These are phyloP conservation scores for Cataglyphis cursor DNA, from an alignment of 2,888 invertebrate genomes.

Conservation along the genomic window DNA sequence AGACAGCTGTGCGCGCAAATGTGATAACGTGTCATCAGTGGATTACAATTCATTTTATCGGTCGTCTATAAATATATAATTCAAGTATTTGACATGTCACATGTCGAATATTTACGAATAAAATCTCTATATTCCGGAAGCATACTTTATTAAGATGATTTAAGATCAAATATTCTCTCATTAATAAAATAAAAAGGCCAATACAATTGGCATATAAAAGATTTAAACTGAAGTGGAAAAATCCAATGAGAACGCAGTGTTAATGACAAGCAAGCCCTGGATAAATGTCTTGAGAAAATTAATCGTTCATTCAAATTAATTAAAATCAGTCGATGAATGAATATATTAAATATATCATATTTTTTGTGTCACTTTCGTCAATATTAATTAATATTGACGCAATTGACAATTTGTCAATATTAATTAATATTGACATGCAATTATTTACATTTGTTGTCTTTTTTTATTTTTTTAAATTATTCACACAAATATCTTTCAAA, in stretches of 20 bases:
- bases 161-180: neutral
- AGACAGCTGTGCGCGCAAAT: slow-evolving; percentile 34
- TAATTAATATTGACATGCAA: neutral
- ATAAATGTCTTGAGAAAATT: neutral
- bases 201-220: slow-evolving; percentile 11
- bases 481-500: neutral
- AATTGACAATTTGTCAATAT: neutral
- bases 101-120: slow-evolving; percentile 5
- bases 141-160: neutral
- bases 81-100: neutral
- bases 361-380: neutral
- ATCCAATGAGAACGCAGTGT: neutral
- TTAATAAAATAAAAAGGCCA: slow-evolving; percentile 2
- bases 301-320: neutral
- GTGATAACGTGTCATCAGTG: slow-evolving; percentile 13
- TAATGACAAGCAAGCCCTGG: neutral
- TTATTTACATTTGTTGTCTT: neutral
- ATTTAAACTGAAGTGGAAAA: slow-evolving; percentile 10
- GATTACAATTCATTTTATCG: slow-evolving; percentile 39
- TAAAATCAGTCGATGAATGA: neutral
- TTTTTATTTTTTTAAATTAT: neutral
- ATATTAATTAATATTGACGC: neutral
- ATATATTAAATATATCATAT: slow-evolving; percentile 3
- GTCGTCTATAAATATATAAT: neutral
- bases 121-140: slow-evolving; percentile 9